Percentiles rank a stretch among this genome's conserved stretches.
These are phyloP conservation scores for Drosophila atroscutellata DNA, from an alignment of 2,888 invertebrate genomes.

Conservation along the genomic window DNA sequence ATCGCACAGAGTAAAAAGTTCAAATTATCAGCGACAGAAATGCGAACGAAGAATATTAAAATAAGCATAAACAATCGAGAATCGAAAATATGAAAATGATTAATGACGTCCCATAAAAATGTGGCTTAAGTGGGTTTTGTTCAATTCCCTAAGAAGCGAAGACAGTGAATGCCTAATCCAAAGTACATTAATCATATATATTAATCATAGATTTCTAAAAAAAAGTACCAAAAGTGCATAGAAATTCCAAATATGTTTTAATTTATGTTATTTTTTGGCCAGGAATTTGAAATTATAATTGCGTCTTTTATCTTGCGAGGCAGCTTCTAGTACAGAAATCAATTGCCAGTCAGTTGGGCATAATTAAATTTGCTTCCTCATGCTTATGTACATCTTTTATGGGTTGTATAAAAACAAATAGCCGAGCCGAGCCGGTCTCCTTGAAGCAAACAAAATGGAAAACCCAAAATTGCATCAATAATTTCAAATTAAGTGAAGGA, in stretches of 20 bases:
- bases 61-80: slow-evolving; percentile 7
- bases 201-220: background rate
- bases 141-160: background rate
- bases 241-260: background rate
- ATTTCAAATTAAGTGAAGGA: slow-evolving; percentile 63
- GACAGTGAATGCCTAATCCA: background rate
- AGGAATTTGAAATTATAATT: background rate
- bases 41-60: background rate
- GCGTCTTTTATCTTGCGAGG: background rate
- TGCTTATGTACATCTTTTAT: background rate
- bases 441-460: slow-evolving; percentile 25
- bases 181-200: background rate
- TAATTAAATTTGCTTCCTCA: slow-evolving; percentile 17
- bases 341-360: background rate
- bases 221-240: background rate
- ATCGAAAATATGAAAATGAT: background rate
- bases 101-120: background rate
- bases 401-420: background rate
- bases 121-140: background rate
- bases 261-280: background rate
- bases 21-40: background rate
- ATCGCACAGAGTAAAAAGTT: slow-evolving; percentile 4
- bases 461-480: slow-evolving; percentile 71
- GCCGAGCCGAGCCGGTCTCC: slow-evolving; percentile 11
- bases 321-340: background rate